Base-by-base conservation (phyloP, 2,113 vertebrate genomes). In the Calyptommatus sinebrachiatus region DNA sequence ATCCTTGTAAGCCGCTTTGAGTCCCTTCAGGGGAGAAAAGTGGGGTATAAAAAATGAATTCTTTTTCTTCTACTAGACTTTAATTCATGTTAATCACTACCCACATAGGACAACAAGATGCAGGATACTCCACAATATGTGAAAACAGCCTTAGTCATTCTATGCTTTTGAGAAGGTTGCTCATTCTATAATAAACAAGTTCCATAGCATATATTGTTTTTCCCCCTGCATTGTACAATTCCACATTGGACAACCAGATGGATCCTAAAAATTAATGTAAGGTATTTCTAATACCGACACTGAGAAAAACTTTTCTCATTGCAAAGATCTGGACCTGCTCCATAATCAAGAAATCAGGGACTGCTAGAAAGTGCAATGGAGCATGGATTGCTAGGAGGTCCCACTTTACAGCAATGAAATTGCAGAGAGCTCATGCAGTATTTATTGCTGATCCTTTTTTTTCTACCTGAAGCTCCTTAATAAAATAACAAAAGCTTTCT, bases 321-420 rank as follows among this genome's bases (percentile, higher is more conserved):
- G 61, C 4, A 57, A 67, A 70, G 73, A 70, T 79, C 67, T 85
- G 78, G 31, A 80, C 76, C 85, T 83, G 31, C 29, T 87, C 71
- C 68, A 61, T 41, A 68, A 84, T 72, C 71, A 71, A 79, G 57
- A 73, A 80, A 21, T 18, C 65, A 83, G 69, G 83, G 83, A 46
- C 72, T 4, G 2, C 10, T 81, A 76, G 46, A 85, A 68, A 6
- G 74, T 14, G 79, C 87, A 74, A 18, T 29, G 68, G 29, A 85
- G 60, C 68, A 57, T 62, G 11, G 26, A 82, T 62, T 7, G 78
- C n/a, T 73, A 22, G 12, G 41, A 66, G 61, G 71, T 78, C 80
- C 80, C 71, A 10, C 61, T 81, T 84, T 57, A 26, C 0, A 6
- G 71, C 45, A 48, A 70, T 14, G 83, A 57, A 86, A 67, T 21